Percentiles rank a stretch among this genome's conserved stretches.
These are phyloP conservation scores for Helarctos malayanus DNA, from an alignment of 2,797 vertebrate species.

Conservation along the genomic window DNA sequence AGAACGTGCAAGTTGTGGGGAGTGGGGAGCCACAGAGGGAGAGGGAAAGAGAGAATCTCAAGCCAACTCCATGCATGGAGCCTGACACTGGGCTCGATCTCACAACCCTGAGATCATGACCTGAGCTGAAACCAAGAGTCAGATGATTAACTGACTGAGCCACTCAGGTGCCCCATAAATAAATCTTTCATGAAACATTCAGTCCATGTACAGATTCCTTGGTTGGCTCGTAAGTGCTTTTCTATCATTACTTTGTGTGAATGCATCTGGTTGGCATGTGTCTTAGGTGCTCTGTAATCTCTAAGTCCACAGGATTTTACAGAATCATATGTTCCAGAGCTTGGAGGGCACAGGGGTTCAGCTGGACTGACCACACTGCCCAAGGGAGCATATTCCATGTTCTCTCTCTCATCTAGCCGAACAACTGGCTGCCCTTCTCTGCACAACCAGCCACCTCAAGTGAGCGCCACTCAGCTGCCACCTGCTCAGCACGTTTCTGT, in stretches of 20 bases:
- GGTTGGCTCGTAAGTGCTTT: not conserved
- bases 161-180: not conserved
- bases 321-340: not conserved
- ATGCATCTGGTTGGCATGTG: not conserved
- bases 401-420: not conserved
- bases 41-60: not conserved
- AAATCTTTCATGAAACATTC: conserved; percentile 2
- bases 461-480: not conserved
- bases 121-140: not conserved
- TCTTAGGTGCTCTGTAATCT: not conserved
- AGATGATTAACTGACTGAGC: not conserved
- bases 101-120: too few relatives aligned
- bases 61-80: not conserved
- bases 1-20: not conserved
- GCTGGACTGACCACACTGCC: not conserved
- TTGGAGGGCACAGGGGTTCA: not conserved
- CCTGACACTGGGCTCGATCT: too few relatives aligned
- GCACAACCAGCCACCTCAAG: rapidly evolving
- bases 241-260: not conserved
- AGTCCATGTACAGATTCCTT: not conserved
- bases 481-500: not conserved
- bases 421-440: not conserved
- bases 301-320: not conserved
- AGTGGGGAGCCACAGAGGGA: not conserved
- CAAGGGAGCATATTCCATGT: not conserved